A percentile compares a stretch with the other conserved stretches of the same genome.
These are phyloP conservation scores for Pammene fasciana DNA, from an alignment of 2,888 invertebrate species.

Conservation along the genomic window DNA sequence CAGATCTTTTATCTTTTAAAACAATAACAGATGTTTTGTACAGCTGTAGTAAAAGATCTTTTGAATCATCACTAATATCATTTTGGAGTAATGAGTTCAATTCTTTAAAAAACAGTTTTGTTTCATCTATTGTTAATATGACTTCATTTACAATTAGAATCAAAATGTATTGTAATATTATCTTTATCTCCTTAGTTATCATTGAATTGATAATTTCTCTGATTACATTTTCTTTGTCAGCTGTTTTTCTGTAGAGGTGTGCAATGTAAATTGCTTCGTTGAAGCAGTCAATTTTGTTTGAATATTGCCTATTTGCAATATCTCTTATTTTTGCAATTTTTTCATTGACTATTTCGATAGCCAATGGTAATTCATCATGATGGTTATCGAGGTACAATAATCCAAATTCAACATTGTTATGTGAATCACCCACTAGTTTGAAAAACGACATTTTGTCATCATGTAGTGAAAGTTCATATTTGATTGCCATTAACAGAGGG, in stretches of 20 bases:
- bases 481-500: constrained; percentile 49
- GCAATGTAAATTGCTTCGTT: constrained; percentile 60
- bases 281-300: constrained; percentile 60
- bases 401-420: constrained; percentile 58
- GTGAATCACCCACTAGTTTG: constrained; percentile 50
- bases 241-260: constrained; percentile 55
- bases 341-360: constrained; percentile 53
- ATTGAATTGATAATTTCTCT: constrained; percentile 47
- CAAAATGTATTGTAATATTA: constrained; percentile 57
- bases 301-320: constrained; percentile 62
- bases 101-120: constrained; percentile 52
- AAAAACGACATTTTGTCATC: constrained; percentile 52
- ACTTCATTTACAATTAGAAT: constrained; percentile 57
- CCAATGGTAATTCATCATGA: constrained; percentile 50
- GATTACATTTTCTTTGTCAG: constrained; percentile 37
- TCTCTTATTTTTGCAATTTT: constrained; percentile 57
- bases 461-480: constrained; percentile 47
- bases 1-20: constrained; percentile 54
- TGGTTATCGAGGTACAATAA: constrained; percentile 59
- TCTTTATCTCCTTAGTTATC: constrained; percentile 53
- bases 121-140: constrained; percentile 54
- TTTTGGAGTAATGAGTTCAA: constrained; percentile 46
- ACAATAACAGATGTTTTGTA: constrained; percentile 58
- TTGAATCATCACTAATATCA: constrained; percentile 45
- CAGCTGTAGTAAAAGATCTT: constrained; percentile 55